Evolutionary conservation across 1,140 invertebrate species (phyloP).

Genomic region (Panulirus ornatus): DNA sequence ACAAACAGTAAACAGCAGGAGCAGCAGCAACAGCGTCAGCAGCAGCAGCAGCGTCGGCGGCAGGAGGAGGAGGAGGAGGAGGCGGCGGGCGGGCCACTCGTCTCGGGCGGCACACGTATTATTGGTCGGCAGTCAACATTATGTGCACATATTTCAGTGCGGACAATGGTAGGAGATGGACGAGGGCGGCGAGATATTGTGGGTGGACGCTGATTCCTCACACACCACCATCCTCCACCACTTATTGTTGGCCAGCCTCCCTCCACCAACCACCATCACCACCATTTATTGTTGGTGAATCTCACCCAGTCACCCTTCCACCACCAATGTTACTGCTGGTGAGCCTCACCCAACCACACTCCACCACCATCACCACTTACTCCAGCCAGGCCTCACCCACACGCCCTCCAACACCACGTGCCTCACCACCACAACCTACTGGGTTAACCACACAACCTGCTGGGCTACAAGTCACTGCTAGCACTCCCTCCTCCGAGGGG

Average conservation of each 20-base stretch:
- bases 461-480: too few relatives aligned
- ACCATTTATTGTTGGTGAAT: neutral
- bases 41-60: neutral
- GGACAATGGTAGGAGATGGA: slow-evolving; percentile 37
- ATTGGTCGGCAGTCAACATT: slow-evolving; percentile 35
- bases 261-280: neutral
- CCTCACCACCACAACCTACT: too few relatives aligned
- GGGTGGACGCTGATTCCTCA: neutral
- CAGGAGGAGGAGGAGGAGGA: too few relatives aligned
- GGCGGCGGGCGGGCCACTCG: neutral
- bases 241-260: neutral
- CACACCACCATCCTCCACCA: neutral
- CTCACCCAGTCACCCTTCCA: too few relatives aligned
- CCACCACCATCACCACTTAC: too few relatives aligned
- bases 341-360: too few relatives aligned
- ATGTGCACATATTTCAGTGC: slow-evolving; percentile 32
- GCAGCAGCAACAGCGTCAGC: neutral
- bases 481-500: too few relatives aligned
- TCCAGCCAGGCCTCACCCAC: too few relatives aligned
- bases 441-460: too few relatives aligned
- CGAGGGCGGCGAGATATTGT: slow-evolving; percentile 29
- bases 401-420: too few relatives aligned
- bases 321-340: too few relatives aligned
- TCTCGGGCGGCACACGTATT: slow-evolving; percentile 17
- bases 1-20: too few relatives aligned